Evolutionary conservation across 92 coral and sea anemone species (phyloP), one percentile per base, ranked within the genome.

Genomic region (Micromussa lordhowensis): DNA sequence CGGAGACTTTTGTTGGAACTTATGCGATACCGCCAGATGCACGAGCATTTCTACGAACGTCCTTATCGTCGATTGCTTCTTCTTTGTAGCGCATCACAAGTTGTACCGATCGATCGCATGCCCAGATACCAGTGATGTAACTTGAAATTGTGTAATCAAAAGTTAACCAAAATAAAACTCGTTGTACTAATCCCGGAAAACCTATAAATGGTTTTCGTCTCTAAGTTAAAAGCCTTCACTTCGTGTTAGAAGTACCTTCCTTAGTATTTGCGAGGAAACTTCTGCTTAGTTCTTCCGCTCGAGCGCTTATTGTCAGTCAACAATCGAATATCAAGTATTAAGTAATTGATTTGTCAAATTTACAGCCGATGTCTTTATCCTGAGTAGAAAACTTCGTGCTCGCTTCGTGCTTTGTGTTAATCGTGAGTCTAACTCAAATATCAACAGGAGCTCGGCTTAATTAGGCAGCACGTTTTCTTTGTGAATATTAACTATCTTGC

Each of bases 301-400:
- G 78, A 36, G 49, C 28, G 78, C 78, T 34, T 73, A 66, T 11
- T 32, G 49, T 35, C 78, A 73, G 78, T 22, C 49, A 73, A 35
- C 51, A 36, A 73, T 73, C 53, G 78, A 73, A 73, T 26, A 73
- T 35, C 26, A 73, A 73, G 78, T 73, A 73, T 49, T 19, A 19
- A 24, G 26, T 19, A 73, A 17, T 73, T 73, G 49, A 73, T 32
- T 73, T 73, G 78, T 34, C 49, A 73, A 72, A 72, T 72, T 72
- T 72, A 38, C 53, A 31, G 76, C 14, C 74, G 35, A 69, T 5
- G 48, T 32, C 24, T 29, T 26, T 1, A 3, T 71, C 26, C 16
- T 3, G 77, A 71, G 51, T 73, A 29, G 16, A 35, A 73, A 8
- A 73, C 3, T 72, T 72, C 49, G 26, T n/a, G 53, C 49, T 72